These are phyloP conservation scores for Danio tinwini DNA, from an alignment of 2,797 vertebrate genomes.

Conservation along the genomic window DNA sequence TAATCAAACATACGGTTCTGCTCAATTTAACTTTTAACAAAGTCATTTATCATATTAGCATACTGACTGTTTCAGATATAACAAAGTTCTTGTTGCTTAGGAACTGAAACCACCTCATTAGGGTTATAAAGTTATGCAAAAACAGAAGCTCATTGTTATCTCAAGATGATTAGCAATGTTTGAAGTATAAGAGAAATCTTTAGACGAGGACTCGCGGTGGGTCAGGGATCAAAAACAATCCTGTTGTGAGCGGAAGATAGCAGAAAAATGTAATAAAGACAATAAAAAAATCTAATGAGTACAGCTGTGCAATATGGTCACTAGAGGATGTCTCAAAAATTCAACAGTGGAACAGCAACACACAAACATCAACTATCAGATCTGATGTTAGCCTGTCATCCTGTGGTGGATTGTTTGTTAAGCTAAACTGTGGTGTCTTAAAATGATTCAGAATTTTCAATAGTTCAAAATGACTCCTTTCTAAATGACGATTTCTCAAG, in stretches of 20 bases:
- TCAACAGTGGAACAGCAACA: too few relatives aligned
- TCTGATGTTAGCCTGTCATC: too few relatives aligned
- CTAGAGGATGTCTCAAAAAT: neutral
- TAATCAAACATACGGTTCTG: neutral
- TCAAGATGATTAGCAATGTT: constrained; percentile 9
- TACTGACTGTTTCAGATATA: neutral
- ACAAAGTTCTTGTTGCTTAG: neutral
- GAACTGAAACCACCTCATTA: constrained; percentile 2
- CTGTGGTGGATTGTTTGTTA: too few relatives aligned
- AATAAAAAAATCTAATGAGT: neutral
- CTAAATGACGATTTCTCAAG: too few relatives aligned
- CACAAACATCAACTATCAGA: too few relatives aligned
- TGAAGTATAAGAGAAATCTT: constrained; percentile 21
- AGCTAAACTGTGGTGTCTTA: too few relatives aligned
- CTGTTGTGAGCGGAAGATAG: neutral
- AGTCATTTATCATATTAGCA: neutral
- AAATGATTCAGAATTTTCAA: too few relatives aligned
- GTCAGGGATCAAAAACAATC: neutral
- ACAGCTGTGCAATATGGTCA: too few relatives aligned
- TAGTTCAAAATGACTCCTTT: too few relatives aligned
- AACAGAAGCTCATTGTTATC: neutral
- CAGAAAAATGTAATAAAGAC: neutral
- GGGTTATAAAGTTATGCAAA: neutral
- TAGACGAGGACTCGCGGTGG: neutral
- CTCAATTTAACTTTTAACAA: neutral